A percentile compares a stretch with the other conserved stretches of the same genome.
Conservation (phyloP, 2,113 vertebrate species). For the Limnothrissa miodon region DNA sequence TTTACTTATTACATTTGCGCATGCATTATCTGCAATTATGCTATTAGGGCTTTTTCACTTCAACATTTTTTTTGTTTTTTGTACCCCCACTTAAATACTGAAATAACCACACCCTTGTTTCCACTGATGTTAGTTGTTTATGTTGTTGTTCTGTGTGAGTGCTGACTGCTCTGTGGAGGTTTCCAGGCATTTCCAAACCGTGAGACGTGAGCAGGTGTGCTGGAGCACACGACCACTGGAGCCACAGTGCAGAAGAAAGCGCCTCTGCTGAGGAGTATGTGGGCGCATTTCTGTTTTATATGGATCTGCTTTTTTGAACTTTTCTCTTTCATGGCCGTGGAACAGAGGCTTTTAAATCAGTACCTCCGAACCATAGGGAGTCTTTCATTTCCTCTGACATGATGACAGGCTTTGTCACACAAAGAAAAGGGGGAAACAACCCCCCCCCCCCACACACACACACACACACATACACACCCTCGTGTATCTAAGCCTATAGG, state of each 20-base stretch:
- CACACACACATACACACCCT: no score
- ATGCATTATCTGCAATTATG: neutral
- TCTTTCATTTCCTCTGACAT: conserved; percentile 34
- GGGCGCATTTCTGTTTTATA: conserved; percentile 23
- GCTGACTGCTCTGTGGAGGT: neutral
- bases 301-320: conserved; percentile 27
- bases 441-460: neutral
- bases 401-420: conserved; percentile 26
- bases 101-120: neutral
- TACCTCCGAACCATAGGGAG: conserved; percentile 13
- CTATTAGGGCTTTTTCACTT: neutral
- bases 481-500: neutral
- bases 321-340: conserved; percentile 28
- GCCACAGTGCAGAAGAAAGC: neutral
- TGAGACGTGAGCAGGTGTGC: neutral
- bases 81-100: neutral
- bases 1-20: neutral
- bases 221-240: neutral
- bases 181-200: neutral
- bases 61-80: neutral
- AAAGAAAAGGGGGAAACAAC: neutral
- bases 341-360: conserved; percentile 27
- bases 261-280: conserved; percentile 10
- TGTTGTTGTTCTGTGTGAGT: neutral
- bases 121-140: no score